Conservation (phyloP, 2,888 invertebrate species). For the Steinernema scapterisci region DNA sequence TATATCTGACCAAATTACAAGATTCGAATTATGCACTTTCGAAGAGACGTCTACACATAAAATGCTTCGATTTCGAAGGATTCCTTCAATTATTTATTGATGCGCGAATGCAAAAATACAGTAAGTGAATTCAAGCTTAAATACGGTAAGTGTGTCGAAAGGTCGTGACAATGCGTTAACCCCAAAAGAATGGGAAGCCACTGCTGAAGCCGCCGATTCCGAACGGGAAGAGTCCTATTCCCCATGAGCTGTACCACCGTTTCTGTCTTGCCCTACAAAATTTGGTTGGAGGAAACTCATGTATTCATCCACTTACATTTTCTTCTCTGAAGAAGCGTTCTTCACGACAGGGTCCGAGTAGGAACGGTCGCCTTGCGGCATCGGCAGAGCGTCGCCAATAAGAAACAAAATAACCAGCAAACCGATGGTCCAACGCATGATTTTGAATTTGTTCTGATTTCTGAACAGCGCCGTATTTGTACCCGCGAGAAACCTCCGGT, state of each 20-base stretch:
- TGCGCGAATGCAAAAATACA: no score
- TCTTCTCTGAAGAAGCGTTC: not conserved
- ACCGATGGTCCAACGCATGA: not conserved
- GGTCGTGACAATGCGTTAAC: not conserved
- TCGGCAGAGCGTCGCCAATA: not conserved
- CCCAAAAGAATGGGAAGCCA: not conserved
- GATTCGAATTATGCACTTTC: not conserved
- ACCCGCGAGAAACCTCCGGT: not conserved
- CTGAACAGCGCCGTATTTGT: not conserved
- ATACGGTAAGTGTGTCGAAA: no score
- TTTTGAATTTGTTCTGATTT: not conserved
- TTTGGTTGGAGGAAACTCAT: not conserved
- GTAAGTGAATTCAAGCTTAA: no score
- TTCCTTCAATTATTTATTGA: no score
- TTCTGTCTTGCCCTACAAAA: conserved; percentile 8
- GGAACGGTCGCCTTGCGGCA: not conserved
- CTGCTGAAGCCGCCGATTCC: not conserved
- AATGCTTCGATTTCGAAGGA: no score
- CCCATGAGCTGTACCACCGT: conserved; percentile 1
- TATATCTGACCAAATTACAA: not conserved
- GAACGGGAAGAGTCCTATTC: conserved; percentile 1
- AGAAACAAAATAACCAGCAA: not conserved
- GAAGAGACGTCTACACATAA: no score
- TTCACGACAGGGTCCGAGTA: not conserved
- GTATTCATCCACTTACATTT: not conserved